Conservation (phyloP, 2,797 vertebrate species). For the Acrossocheilus fasciatus region DNA sequence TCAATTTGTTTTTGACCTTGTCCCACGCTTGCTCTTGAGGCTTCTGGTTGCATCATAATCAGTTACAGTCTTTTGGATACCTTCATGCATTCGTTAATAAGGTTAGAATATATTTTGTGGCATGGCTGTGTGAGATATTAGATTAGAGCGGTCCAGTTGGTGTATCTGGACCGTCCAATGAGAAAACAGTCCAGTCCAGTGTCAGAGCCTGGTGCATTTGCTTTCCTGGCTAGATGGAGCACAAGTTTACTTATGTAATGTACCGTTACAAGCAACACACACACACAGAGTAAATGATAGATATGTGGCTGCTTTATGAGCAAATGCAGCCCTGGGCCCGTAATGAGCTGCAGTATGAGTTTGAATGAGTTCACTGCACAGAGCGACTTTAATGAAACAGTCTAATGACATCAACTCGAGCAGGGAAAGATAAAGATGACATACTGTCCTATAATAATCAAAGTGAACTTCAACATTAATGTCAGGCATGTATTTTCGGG, state of each 20-base stretch:
- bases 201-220: conserved; percentile 31
- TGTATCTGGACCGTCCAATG: background rate
- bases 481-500: conserved; percentile 2
- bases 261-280: conserved; percentile 23
- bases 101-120: conserved; percentile 18
- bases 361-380: conserved; percentile 67
- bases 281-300: conserved; percentile 65
- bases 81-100: conserved; percentile 65
- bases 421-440: conserved; percentile 55
- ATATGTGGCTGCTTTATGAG: conserved; percentile 66
- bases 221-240: conserved; percentile 23
- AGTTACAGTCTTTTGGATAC: conserved; percentile 36
- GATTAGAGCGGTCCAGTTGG: background rate
- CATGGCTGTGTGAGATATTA: conserved; percentile 11
- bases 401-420: conserved; percentile 49
- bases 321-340: conserved; percentile 50
- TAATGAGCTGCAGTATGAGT: conserved; percentile 66
- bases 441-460: conserved; percentile 50
- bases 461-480: conserved; percentile 57
- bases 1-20: conserved; percentile 31
- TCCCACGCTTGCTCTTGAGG: conserved; percentile 30
- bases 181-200: conserved; percentile 21
- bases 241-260: conserved; percentile 50
- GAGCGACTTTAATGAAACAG: conserved; percentile 60
- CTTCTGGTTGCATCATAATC: conserved; percentile 41